Conservation (phyloP, 1,140 invertebrate genomes). For the Cydia amplana region DNA sequence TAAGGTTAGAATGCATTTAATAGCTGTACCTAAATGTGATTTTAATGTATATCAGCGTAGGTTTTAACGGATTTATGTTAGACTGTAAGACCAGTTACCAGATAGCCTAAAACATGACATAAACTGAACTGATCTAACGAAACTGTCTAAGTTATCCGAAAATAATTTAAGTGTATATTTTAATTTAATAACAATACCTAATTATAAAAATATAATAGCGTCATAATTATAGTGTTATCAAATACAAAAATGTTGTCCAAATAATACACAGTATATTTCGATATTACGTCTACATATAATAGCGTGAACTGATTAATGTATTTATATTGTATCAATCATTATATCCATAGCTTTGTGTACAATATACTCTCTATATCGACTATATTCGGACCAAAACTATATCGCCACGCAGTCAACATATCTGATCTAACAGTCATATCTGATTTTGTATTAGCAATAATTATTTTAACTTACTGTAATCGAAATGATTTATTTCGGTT, state of each 20-base stretch:
- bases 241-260: constrained; percentile 1
- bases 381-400: constrained; percentile 63
- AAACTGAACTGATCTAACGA: constrained; percentile 16
- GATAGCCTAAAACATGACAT: constrained; percentile 20
- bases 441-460: constrained; percentile 66
- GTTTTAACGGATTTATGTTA: constrained; percentile 25
- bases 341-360: constrained; percentile 20
- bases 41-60: constrained; percentile 22
- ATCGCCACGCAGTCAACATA: constrained; percentile 63
- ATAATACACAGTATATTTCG: not conserved
- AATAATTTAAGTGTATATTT: constrained; percentile 13
- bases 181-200: not conserved
- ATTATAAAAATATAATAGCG: not conserved
- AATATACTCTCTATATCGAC: constrained; percentile 10
- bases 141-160: constrained; percentile 1
- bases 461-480: constrained; percentile 26
- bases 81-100: constrained; percentile 19
- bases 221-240: not conserved
- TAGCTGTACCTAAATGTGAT: constrained; percentile 31
- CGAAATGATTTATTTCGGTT: not conserved
- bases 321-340: not conserved
- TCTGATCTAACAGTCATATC: constrained; percentile 68
- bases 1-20: constrained; percentile 32
- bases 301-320: constrained; percentile 14
- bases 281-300: constrained; percentile 14